phyloP scores from a whole-genome alignment of 2,113 vertebrate species.

The Gasterosteus nipponicus region DNA sequence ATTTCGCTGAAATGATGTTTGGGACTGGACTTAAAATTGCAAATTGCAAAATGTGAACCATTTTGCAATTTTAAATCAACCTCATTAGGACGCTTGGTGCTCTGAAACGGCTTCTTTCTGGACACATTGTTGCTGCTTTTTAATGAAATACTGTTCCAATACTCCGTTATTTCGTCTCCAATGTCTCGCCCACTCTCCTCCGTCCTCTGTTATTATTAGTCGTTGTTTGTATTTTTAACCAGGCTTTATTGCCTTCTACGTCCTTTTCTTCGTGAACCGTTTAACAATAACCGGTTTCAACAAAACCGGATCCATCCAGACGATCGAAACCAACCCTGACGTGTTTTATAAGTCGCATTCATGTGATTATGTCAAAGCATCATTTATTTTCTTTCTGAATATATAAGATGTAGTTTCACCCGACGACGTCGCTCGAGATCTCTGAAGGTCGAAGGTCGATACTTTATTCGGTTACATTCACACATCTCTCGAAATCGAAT shows the following conservation, averaged over 20 bases:
- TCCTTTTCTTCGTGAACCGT: conserved; percentile 3
- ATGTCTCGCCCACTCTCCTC: conserved; percentile 55
- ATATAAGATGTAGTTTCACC: not conserved
- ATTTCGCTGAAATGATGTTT: no score
- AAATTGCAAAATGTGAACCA: no score
- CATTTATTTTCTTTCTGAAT: not conserved
- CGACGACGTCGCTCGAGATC: not conserved
- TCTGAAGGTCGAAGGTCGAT: not conserved
- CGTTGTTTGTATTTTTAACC: not conserved
- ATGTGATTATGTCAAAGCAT: not conserved
- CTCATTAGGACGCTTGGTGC: no score
- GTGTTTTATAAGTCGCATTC: not conserved
- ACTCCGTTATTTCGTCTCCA: conserved; percentile 27
- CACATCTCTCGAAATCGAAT: no score
- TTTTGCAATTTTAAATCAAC: no score
- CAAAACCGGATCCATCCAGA: no score
- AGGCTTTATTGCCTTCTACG: not conserved
- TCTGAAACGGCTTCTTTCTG: no score
- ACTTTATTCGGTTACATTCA: no score
- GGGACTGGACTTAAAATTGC: no score
- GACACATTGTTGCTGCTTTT: not conserved
- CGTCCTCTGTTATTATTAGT: conserved; percentile 55
- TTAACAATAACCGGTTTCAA: no score
- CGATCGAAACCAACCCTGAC: no score
- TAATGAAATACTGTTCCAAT: conserved; percentile 10